Base-by-base conservation (phyloP, 2,888 invertebrate genomes). In the Hofmannophila pseudospretella region DNA sequence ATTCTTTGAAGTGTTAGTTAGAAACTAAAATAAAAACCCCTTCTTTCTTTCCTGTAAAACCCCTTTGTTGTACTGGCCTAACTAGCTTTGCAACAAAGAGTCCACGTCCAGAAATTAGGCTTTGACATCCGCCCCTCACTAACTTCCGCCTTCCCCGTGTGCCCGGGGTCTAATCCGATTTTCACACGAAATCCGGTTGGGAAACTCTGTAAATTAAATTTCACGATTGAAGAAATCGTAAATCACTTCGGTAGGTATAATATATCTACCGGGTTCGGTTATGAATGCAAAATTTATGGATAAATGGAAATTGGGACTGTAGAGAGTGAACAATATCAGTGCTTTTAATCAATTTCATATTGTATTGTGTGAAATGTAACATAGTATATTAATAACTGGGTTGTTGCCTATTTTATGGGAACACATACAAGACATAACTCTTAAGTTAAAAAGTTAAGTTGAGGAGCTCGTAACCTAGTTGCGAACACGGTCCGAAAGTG, bases 271-370 rank as follows among this genome's bases (percentile, higher is more conserved):
- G n/a, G 31, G 27, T 23, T 11, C 12, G 11, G 32, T 26, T 27
- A 20, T 13, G 35, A 7, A 36, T 40, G 36, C 36, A 36, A 40
- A 40, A 36, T 40, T 36, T 26, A 36, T 35, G 35, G 23, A 32
- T 32, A 32, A 35, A 39, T 33, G 39, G 28, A 29, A 40, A 40
- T 35, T 13, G 23, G 32, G 28, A 12, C 28, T 28, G 16, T 23
- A 7, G 27, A 28, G 20, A 23, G 11, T 19, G 9, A 16, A 30
- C 29, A 30, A 26, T 32, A 26, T 29, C 23, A 26, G n/a, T 25
- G 13, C 25, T 33, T 26, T 26, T 9, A 26, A 14, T 33, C 25
- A 11, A 26, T 26, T 31, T 32, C n/a, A 4, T 8, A n/a, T 12
- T 25, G 7, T 23, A n/a, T n/a, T n/a, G n/a, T n/a, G n/a, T n/a